These are phyloP conservation scores for Kuschelorhynchus macadamiae DNA, from an alignment of 2,888 invertebrate species.

Conservation along the genomic window DNA sequence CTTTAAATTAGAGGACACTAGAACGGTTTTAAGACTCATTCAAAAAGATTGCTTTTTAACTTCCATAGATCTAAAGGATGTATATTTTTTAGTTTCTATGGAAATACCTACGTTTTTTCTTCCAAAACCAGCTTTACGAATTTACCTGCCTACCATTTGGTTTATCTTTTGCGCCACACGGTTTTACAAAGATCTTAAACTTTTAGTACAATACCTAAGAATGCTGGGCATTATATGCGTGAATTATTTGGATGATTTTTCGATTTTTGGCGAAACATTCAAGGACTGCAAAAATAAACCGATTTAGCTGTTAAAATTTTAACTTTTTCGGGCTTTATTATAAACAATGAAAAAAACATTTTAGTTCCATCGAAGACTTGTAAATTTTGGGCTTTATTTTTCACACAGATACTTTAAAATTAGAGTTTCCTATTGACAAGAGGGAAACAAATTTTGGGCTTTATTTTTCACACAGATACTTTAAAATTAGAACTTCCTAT, in stretches of 20 bases:
- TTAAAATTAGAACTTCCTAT: too few species aligned
- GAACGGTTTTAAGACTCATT: constrained; percentile 5
- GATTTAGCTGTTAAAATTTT: not conserved
- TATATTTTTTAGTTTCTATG: constrained; percentile 43
- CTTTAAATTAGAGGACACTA: constrained; percentile 14
- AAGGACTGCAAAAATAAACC: constrained; percentile 10
- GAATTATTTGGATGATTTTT: constrained; percentile 16
- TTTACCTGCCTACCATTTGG: constrained; percentile 14
- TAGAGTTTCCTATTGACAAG: not conserved
- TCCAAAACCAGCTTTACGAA: constrained; percentile 5
- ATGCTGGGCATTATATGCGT: constrained; percentile 5
- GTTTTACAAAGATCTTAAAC: constrained; percentile 1
- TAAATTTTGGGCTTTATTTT: constrained; percentile 5
- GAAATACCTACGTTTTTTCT: not conserved
- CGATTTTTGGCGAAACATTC: constrained; percentile 19
- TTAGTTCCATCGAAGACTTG: constrained; percentile 7
- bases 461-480: too few species aligned
- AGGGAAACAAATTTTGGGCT: too few species aligned
- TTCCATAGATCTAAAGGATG: constrained; percentile 9
- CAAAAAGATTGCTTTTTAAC: constrained; percentile 8
- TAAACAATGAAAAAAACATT: constrained; percentile 8
- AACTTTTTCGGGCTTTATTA: constrained; percentile 4
- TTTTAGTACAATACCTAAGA: not conserved
- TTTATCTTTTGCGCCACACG: constrained; percentile 8
- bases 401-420: not conserved